Evolutionary conservation across 2,797 vertebrate species (phyloP), one percentile per base, ranked within the genome.

Genomic region (Sarcophilus harrisii): DNA sequence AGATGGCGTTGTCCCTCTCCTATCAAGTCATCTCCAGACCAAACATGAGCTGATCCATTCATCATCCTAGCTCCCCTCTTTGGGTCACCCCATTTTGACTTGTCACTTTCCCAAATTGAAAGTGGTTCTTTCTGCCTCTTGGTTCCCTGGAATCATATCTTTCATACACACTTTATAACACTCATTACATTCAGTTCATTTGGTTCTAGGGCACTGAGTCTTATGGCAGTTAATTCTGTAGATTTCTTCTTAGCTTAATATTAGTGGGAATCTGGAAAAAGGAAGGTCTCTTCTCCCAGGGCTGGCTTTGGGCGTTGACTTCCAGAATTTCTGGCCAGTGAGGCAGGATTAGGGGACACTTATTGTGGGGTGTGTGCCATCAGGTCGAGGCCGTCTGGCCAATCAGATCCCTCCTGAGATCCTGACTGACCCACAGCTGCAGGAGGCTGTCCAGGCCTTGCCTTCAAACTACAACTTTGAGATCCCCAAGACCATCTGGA

Each of bases 401-500:
- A 99, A 99, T 99, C 99, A 99, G 98, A 99, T 99, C 95, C 99
- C 99, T 0, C 97, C 99, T 98, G 99, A 99, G 96, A 99, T 99
- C 97, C 99, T 99, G 10, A 98, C 99, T 12, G 99, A 99, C 91
- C 81, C 93, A 0, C 99, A 99, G 95, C 98, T 99, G 93, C 99
- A 98, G 98, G 98, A 99, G 90, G 99, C 99, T 0, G 98, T 98
- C 54, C 98, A 97, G 93, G 98, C 98, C 3, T 97, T 99, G 96
- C 99, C 99, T 93, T 97, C 96, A 57, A 99, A 99, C 98, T 99
- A 99, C 99, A 99, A 99, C 99, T 99, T 99, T 96, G 99, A 99
- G 98, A 99, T 99, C 97, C 99, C 99, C 95, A 99, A 99, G 98
- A 99, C 99, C 5, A 90, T 99, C 95, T 99, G 99, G 99, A 98